Evolutionary conservation across 2,113 vertebrate species (phyloP).

Genomic region (Galbula dea): DNA sequence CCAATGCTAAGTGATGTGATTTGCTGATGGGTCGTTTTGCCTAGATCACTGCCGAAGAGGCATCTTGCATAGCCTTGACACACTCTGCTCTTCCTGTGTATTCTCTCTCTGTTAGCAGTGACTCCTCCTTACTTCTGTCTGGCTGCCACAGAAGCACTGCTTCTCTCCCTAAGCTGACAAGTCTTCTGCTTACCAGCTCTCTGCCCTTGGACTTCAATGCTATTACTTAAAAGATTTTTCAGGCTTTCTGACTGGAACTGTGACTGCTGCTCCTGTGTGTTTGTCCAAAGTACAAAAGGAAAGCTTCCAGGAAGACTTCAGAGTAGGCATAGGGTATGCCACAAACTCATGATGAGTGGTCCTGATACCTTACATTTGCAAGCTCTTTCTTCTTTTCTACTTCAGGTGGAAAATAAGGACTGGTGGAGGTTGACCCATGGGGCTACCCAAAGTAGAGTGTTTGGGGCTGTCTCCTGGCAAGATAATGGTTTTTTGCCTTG

Average conservation of each 20-base stretch:
- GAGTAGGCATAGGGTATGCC: neutral
- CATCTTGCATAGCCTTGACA: neutral
- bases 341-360: neutral
- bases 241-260: neutral
- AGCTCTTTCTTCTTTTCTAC: neutral
- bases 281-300: neutral
- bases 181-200: neutral
- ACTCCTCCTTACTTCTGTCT: fast-evolving
- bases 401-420: neutral
- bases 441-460: neutral
- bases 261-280: neutral
- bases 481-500: neutral
- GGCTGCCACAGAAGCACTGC: neutral
- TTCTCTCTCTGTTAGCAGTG: neutral
- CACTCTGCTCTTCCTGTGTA: neutral
- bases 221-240: neutral
- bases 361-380: neutral
- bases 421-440: neutral
- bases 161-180: neutral
- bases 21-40: neutral
- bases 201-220: neutral
- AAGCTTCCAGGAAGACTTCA: neutral
- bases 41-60: neutral
- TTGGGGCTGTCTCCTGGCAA: neutral
- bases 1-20: neutral